A percentile compares a stretch with the other conserved stretches of the same genome.
phyloP scores from a whole-genome alignment of 1,140 invertebrate genomes.

The Drosophila rhopaloa region DNA sequence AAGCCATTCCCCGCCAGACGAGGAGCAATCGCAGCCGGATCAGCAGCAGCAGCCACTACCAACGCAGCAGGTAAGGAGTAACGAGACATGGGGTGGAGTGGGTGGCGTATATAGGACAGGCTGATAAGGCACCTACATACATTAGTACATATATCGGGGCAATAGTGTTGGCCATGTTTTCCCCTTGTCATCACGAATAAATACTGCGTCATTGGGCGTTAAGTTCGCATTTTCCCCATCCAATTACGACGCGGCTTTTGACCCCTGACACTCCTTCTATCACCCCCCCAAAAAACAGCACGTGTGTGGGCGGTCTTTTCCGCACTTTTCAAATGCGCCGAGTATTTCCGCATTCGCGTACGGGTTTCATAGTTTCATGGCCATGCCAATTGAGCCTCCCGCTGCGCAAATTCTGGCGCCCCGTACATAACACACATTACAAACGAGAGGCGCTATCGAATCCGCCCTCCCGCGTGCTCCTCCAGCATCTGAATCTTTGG shows the following conservation, averaged over 20 bases:
- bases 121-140: slow-evolving; percentile 33
- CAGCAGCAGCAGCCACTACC: slow-evolving; percentile 22
- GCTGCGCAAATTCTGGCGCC: slow-evolving; percentile 45
- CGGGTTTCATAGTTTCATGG: slow-evolving; percentile 35
- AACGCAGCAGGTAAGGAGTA: slow-evolving; percentile 37
- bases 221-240: slow-evolving; percentile 14
- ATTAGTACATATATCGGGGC: background rate
- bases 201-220: slow-evolving; percentile 21
- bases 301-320: slow-evolving; percentile 23
- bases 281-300: slow-evolving; percentile 2
- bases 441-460: slow-evolving; percentile 1
- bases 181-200: slow-evolving; percentile 9
- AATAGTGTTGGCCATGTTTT: slow-evolving; percentile 26
- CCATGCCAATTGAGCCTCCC: slow-evolving; percentile 40
- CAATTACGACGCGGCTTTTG: slow-evolving; percentile 26
- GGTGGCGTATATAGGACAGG: slow-evolving; percentile 25
- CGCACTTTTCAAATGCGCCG: slow-evolving; percentile 31
- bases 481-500: background rate
- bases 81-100: background rate
- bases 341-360: slow-evolving; percentile 31
- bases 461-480: background rate
- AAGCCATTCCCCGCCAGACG: slow-evolving; percentile 12
- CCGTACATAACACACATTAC: background rate
- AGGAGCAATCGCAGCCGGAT: slow-evolving; percentile 9
- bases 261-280: background rate